Evolutionary conservation across 2,888 invertebrate genomes (phyloP).

Genomic region (Criorhina ranunculi): DNA sequence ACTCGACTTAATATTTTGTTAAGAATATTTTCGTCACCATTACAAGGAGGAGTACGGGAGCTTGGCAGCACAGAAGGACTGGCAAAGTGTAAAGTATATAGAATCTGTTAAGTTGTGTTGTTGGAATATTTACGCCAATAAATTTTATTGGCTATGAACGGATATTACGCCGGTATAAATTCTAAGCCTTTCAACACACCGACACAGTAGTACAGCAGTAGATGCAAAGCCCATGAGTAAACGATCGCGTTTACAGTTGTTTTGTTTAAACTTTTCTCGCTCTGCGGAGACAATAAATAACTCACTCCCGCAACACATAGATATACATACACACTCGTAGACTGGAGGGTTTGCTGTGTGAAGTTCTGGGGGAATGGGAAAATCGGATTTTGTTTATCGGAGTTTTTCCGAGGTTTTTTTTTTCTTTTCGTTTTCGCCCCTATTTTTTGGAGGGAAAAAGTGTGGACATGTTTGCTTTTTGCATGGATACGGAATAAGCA

Average conservation of each 20-base stretch:
- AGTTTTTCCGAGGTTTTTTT: conserved; percentile 26
- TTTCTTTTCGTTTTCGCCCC: conserved; percentile 8
- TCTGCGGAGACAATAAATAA: conserved; percentile 61
- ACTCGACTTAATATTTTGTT: conserved; percentile 29
- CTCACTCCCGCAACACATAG: conserved; percentile 35
- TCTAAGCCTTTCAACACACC: conserved; percentile 62
- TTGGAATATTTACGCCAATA: conserved; percentile 67
- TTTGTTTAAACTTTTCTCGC: conserved; percentile 55
- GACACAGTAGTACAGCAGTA: conserved; percentile 1
- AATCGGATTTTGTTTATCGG: conserved; percentile 60
- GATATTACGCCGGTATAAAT: conserved; percentile 57
- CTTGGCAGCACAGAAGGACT: not conserved
- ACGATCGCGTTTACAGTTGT: conserved; percentile 62
- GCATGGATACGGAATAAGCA: conserved; percentile 59
- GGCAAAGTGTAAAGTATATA: conserved; percentile 43
- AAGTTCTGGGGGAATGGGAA: conserved; percentile 36
- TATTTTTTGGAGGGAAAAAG: not conserved
- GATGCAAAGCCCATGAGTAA: conserved; percentile 69
- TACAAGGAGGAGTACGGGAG: not conserved
- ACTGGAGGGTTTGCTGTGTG: conserved; percentile 9
- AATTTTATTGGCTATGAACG: conserved; percentile 70
- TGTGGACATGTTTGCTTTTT: conserved; percentile 64
- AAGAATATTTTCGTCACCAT: conserved; percentile 18
- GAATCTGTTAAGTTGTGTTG: conserved; percentile 63
- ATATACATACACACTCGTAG: conserved; percentile 18